Evolutionary conservation across 2,113 vertebrate species (phyloP), one percentile per base, ranked within the genome.

Genomic region (Xerus inauris): DNA sequence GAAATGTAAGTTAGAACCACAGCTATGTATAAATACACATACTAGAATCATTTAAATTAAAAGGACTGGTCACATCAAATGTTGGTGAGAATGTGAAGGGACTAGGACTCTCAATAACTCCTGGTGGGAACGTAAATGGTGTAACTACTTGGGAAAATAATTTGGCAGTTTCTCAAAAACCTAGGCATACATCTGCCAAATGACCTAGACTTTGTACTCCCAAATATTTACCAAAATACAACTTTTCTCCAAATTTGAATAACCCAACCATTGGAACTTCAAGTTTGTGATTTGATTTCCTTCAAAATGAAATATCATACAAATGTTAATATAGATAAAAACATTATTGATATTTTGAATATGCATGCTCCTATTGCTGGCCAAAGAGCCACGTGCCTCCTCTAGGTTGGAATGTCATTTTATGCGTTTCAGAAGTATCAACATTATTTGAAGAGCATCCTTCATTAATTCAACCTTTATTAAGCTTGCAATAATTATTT

Each of bases 381-480:
- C 2, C 47, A 20, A 71, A 90, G 3, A 96, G 42, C 28, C 17
- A 32, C 6, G 3, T 72, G 72, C 40, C 24, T 6, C 30, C 45
- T 77, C 8, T 77, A 88, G 49, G 24, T 20, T 76, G 20, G 14
- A 92, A 89, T 69, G 38, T 49, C 26, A 84, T 80, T 95, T 94
- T 87, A 75, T 40, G 42, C 84, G 19, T 92, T 82, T 77, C 40
- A 69, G 51, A 85, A 35, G 28, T 62, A 65, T 79, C 35, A 81
- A 59, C 16, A 77, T 75, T 54, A 89, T 89, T 91, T 93, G 28
- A 94, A 93, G 12, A 67, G 3, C 5, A 87, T 45, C 57, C 32
- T 89, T 79, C 47, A 57, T 75, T 93, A 42, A 49, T 62, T 94
- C 51, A 93, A 88, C 26, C 59, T 95, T 79, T 77, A 35, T 67